Percentiles rank a stretch among this genome's conserved stretches.
phyloP scores from a whole-genome alignment of 2,797 vertebrate species.

The Sparidentex hasta region DNA sequence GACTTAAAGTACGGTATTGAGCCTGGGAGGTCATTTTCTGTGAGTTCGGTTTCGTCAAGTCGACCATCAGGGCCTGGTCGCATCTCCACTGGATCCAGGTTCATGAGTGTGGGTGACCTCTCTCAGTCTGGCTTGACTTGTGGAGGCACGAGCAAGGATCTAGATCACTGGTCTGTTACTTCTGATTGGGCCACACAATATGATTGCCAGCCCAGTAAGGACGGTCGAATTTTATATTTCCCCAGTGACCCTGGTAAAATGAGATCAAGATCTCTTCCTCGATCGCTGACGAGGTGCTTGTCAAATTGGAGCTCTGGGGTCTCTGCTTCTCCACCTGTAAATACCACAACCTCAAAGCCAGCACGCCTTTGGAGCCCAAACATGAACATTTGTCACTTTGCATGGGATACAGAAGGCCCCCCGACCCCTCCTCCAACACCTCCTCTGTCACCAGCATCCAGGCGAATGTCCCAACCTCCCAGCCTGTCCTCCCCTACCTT shows the following conservation, averaged over 20 bases:
- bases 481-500: conserved; percentile 66
- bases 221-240: conserved; percentile 17
- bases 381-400: conserved; percentile 61
- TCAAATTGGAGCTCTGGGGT: conserved; percentile 67
- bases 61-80: conserved; percentile 83
- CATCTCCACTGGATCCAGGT: conserved; percentile 83
- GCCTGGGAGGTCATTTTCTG: conserved; percentile 82
- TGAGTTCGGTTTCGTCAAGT: conserved; percentile 82
- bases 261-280: conserved; percentile 78
- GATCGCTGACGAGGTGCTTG: conserved; percentile 71
- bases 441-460: conserved; percentile 73
- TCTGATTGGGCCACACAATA: conserved; percentile 41
- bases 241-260: conserved; percentile 58
- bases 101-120: conserved; percentile 81
- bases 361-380: conserved; percentile 51
- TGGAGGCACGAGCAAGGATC: conserved; percentile 31
- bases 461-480: conserved; percentile 78
- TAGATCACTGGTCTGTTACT: conserved; percentile 34
- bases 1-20: conserved; percentile 86
- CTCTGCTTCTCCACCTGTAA: conserved; percentile 14
- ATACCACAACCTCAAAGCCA: conserved; percentile 34
- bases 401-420: conserved; percentile 74
- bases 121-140: conserved; percentile 57
- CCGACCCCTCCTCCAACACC: conserved; percentile 85
- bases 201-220: conserved; percentile 1